Evolutionary conservation across 1,140 invertebrate species (phyloP), one percentile per base, ranked within the genome.

Genomic region (Trichogramma pretiosum): DNA sequence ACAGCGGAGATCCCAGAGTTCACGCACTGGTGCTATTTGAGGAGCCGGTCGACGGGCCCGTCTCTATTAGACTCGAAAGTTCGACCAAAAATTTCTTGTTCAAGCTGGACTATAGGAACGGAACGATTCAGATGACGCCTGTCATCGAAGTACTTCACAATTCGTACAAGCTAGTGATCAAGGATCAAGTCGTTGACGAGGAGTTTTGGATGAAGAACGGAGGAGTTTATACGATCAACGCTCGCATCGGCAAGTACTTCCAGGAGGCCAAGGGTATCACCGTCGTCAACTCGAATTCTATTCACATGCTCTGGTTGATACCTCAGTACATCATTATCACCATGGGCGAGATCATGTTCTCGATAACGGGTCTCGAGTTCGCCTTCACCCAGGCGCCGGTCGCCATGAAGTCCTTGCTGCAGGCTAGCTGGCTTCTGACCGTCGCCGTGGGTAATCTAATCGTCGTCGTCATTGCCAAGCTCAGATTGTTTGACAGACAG

Each of bases 351-450:
- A 88, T 96, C 19, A 81, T 96, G 74, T 94, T 94, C 63, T 89
- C 87, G 0, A 80, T 96, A 13, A 95, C 90, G 1, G 93, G 92
- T 9, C 74, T 94, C 9, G 86, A 93, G 57, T 96, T 96, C 70
- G 87, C 89, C 0, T 97, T 94, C 64, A 83, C 83, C 7, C 81
- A 95, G 77, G 86, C 92, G 0, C 93, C 93, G 1, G 64, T 71
- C n/a, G 85, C 81, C 50, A 94, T 97, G 91, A 96, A 93, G 62
- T 89, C 92, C 0, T 79, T 98, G 1, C 64, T 98, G 19, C 85
- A 90, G 62, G 89, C 93, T 5, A 78, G 80, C 2, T 98, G 91
- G 88, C 72, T 94, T 21, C 63, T 97, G 0, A 93, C 91, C 0
- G 85, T 87, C 7, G 89, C 93, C 1, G 77, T 93, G 59, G 94